These are phyloP conservation scores for Cygnus olor DNA, from an alignment of 2,797 vertebrate genomes.

Conservation along the genomic window DNA sequence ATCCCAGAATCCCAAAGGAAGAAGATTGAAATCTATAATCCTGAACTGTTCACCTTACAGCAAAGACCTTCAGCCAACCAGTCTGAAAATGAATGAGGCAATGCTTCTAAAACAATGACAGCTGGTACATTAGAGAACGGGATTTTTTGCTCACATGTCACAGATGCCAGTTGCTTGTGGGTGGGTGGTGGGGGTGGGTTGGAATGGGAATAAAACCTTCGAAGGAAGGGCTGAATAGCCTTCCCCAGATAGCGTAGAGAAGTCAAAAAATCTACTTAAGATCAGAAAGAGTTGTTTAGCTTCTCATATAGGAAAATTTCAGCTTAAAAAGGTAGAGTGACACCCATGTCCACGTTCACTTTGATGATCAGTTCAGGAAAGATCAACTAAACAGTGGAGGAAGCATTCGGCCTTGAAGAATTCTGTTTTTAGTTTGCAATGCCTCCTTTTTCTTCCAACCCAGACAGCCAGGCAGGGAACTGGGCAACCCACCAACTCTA, in stretches of 20 bases:
- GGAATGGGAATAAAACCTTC: conserved; percentile 14
- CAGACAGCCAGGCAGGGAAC: neutral
- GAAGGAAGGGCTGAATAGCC: neutral
- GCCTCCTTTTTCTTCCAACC: neutral
- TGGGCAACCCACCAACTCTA: neutral
- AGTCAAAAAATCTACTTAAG: neutral
- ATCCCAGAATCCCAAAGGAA: neutral
- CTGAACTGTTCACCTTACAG: neutral
- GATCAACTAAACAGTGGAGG: neutral
- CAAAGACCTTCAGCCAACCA: neutral
- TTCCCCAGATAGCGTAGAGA: neutral
- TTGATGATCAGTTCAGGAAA: neutral
- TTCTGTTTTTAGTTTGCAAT: neutral
- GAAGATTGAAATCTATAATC: neutral
- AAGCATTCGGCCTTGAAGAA: neutral
- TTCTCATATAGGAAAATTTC: neutral
- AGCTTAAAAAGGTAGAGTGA: neutral
- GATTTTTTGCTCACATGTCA: neutral
- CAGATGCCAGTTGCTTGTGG: neutral
- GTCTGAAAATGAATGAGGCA: conserved; percentile 16
- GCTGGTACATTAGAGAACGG: neutral
- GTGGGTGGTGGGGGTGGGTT: neutral
- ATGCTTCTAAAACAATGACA: conserved; percentile 1
- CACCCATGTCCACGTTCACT: accelerated
- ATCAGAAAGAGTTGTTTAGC: neutral